Evolutionary conservation across 92 coral and sea anemone species (phyloP).

Genomic region (Palythoa caribaeorum): DNA sequence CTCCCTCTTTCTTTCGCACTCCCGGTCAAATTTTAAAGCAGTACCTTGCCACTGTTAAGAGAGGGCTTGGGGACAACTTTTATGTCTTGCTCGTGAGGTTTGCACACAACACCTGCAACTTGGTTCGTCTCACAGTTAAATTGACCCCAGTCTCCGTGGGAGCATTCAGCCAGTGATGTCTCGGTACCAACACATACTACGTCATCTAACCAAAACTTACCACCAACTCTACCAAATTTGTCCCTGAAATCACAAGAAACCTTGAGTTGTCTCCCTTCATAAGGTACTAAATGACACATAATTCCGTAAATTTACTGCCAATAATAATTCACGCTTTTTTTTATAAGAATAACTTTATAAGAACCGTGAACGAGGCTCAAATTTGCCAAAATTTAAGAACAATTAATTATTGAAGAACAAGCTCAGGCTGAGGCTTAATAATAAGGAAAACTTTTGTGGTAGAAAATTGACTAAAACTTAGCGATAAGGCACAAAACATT

Average conservation of each 20-base stretch:
- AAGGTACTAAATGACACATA: no score
- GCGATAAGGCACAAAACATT: no score
- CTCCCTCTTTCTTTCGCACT: neutral
- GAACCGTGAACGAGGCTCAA: no score
- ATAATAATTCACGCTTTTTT: no score
- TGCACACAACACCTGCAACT: constrained; percentile 59
- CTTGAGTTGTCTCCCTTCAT: neutral
- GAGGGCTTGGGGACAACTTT: constrained; percentile 39
- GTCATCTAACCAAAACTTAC: constrained; percentile 46
- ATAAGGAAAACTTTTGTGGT: no score
- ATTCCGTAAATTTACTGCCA: no score
- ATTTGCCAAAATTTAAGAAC: no score
- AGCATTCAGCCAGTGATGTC: constrained; percentile 44
- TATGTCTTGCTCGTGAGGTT: constrained; percentile 24
- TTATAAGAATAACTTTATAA: no score
- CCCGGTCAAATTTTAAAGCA: neutral
- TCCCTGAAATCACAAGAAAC: constrained; percentile 14
- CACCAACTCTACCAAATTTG: constrained; percentile 38
- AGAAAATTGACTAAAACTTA: no score
- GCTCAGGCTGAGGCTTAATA: no score
- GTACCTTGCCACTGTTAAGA: constrained; percentile 22
- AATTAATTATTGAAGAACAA: no score
- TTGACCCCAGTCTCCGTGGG: constrained; percentile 58
- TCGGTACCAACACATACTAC: constrained; percentile 58
- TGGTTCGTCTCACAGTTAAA: constrained; percentile 17